These are phyloP conservation scores for Cheilosia vernalis DNA, from an alignment of 2,888 invertebrate species.

Conservation along the genomic window DNA sequence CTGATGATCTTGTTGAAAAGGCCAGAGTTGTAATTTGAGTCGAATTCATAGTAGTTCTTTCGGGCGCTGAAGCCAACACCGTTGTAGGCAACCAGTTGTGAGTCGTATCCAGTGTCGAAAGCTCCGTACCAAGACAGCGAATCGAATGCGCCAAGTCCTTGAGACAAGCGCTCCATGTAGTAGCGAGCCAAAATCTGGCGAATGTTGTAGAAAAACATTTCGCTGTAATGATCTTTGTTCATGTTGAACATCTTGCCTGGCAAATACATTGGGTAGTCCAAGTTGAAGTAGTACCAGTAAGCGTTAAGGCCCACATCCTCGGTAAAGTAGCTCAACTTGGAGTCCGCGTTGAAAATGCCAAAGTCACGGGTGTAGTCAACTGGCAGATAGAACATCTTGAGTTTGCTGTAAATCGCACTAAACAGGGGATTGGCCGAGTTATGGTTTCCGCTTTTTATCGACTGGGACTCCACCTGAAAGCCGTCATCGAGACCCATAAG, in stretches of 20 bases:
- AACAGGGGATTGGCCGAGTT: constrained; percentile 76
- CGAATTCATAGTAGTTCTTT: constrained; percentile 85
- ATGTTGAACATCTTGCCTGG: constrained; percentile 84
- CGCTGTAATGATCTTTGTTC: constrained; percentile 86
- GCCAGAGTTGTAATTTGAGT: constrained; percentile 82
- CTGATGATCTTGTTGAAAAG: constrained; percentile 77
- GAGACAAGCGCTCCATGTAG: constrained; percentile 88
- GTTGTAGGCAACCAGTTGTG: constrained; percentile 86
- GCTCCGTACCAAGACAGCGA: constrained; percentile 84
- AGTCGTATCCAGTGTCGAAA: constrained; percentile 86
- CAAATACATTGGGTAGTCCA: constrained; percentile 87
- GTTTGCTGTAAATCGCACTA: constrained; percentile 78
- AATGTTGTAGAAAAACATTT: constrained; percentile 87
- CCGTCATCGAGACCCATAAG: constrained; percentile 80
- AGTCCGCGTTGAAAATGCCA: constrained; percentile 85
- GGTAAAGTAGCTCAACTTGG: constrained; percentile 87
- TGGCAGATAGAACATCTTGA: constrained; percentile 81
- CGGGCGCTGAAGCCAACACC: constrained; percentile 88
- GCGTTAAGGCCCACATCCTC: constrained; percentile 87
- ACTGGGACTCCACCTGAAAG: constrained; percentile 78
- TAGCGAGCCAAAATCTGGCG: constrained; percentile 89
- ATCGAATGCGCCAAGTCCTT: constrained; percentile 86
- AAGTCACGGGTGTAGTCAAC: constrained; percentile 86
- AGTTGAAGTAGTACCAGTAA: constrained; percentile 87
- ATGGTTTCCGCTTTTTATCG: constrained; percentile 75